phyloP scores from a whole-genome alignment of 2,888 invertebrate species.

The Limnephilus lunatus region DNA sequence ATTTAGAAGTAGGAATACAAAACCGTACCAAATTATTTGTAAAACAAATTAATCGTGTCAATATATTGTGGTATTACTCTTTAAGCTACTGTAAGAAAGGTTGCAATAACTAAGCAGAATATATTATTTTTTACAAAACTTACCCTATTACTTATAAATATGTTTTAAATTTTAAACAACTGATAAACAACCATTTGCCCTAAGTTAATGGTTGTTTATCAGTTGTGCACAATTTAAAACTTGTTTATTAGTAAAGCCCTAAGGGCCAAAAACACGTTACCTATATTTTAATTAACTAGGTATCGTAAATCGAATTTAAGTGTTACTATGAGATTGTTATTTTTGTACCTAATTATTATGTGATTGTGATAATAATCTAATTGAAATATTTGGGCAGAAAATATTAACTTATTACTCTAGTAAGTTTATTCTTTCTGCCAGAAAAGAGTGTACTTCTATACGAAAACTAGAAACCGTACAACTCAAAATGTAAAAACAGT shows the following conservation, averaged over 20 bases:
- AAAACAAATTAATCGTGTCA: neutral
- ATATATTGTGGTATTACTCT: neutral
- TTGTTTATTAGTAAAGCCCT: neutral
- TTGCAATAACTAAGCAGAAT: neutral
- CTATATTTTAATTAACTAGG: neutral
- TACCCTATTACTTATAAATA: too few relatives aligned
- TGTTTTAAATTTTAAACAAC: too few relatives aligned
- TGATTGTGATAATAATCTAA: neutral
- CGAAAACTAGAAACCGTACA: neutral
- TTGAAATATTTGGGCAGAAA: neutral
- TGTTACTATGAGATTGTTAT: neutral
- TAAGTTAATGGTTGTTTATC: too few relatives aligned
- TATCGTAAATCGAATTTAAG: neutral
- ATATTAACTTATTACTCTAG: neutral
- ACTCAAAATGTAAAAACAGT: neutral
- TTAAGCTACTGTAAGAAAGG: neutral
- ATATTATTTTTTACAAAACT: neutral
- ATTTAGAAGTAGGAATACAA: neutral
- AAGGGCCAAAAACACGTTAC: neutral
- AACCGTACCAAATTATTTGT: neutral
- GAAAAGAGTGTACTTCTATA: neutral
- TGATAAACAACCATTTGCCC: too few relatives aligned
- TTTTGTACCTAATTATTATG: neutral
- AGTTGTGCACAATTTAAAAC: too few relatives aligned
- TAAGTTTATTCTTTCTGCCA: neutral